Evolutionary conservation across 2,797 vertebrate species (phyloP), one percentile per base, ranked within the genome.

Genomic region (Oryzias dopingdopingensis): DNA sequence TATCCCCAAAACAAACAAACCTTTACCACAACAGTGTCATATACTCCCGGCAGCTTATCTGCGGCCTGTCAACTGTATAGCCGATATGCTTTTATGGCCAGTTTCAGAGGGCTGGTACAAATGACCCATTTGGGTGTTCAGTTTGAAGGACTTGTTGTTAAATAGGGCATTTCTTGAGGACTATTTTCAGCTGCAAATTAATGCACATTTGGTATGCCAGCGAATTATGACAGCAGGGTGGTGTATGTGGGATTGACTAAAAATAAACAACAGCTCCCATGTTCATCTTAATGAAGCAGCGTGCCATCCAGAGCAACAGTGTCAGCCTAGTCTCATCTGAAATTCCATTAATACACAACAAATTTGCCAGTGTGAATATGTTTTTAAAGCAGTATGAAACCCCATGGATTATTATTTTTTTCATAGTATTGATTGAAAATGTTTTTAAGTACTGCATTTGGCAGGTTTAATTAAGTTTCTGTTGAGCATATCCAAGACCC

Each of bases 201-300:
- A 70, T 67, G 56, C 68, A 70, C 54, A 58, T 67, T 79, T 66
- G 58, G 48, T 63, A 64, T 57, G 49, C 49, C 58, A 14, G 53
- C 50, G 24, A 54, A 56, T 72, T 64, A 56, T 68, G 49, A 60
- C 63, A 76, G 73, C 73, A 68, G 64, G 60, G 50, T 70, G 62
- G 24, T 67, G 67, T 61, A 57, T 47, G 62, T 65, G 63, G 49
- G 54, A 70, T 62, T 46, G 56, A 60, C 70, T 70, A 71, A 77
- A 80, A 79, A 74, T 70, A 74, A 73, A 62, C 60, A 45, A 51
- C 53, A 43, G 59, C 67, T 49, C 56, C 54, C 67, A 55, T 70
- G 62, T 70, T 72, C 59, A 41, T 72, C 49, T 50, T 58, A 67
- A 65, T 74, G 48, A 72, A 65, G 49, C 49, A 79, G 52, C 54